These are phyloP conservation scores for Synanceia verrucosa DNA, from an alignment of 2,797 vertebrate genomes.

Conservation along the genomic window DNA sequence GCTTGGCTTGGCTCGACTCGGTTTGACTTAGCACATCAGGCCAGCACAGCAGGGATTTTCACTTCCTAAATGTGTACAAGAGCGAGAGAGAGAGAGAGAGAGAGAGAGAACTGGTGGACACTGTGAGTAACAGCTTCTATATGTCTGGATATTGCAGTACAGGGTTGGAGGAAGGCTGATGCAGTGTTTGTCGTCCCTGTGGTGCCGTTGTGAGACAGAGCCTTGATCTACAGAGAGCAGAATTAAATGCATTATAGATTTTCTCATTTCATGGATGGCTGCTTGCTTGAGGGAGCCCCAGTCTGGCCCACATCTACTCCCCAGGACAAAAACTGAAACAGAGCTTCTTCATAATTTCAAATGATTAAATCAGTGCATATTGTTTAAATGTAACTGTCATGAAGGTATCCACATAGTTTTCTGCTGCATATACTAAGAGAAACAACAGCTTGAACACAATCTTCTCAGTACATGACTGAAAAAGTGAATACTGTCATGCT, in stretches of 20 bases:
- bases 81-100: not conserved
- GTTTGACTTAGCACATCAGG: no score
- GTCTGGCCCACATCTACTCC: constrained; percentile 39
- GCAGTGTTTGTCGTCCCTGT: constrained; percentile 47
- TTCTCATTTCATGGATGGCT: constrained; percentile 83
- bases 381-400: constrained; percentile 14
- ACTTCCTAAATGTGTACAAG: no score
- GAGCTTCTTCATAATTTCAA: constrained; percentile 30
- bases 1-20: no score
- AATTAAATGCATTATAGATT: constrained; percentile 82
- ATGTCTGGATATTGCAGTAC: constrained; percentile 26
- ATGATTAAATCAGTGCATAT: constrained; percentile 35
- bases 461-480: not conserved
- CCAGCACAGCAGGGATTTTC: no score
- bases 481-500: no score
- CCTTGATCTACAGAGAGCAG: constrained; percentile 72
- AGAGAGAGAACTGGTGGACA: not conserved
- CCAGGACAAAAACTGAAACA: constrained; percentile 40
- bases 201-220: constrained; percentile 50
- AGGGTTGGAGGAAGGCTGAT: constrained; percentile 42
- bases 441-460: not conserved
- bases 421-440: not conserved
- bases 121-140: constrained; percentile 32
- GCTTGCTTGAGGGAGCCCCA: constrained; percentile 61
- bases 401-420: not conserved